Conservation (phyloP, 1,140 invertebrate genomes). For the Whitmania pigra region DNA sequence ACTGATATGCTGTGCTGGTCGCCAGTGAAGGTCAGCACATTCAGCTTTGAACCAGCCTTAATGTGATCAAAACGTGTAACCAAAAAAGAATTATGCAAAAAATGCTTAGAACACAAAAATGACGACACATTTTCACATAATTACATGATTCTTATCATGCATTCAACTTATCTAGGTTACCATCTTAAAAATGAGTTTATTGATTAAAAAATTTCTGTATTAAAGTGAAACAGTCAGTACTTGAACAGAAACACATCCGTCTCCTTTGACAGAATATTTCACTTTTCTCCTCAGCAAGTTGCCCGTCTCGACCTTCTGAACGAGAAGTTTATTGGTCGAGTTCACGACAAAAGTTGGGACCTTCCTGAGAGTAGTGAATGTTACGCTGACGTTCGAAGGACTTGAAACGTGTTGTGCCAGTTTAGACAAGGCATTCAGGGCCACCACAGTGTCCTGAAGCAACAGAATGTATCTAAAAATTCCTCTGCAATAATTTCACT, state of each 20-base stretch:
- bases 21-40: too few relatives aligned
- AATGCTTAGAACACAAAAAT: too few relatives aligned
- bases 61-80: background rate
- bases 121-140: too few relatives aligned
- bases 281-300: constrained; percentile 27
- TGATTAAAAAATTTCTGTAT: too few relatives aligned
- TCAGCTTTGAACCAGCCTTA: too few relatives aligned
- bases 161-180: too few relatives aligned
- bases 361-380: too few relatives aligned
- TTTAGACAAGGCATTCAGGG: constrained; percentile 41
- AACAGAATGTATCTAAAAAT: background rate
- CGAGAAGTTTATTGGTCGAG: constrained; percentile 31
- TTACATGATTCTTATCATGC: too few relatives aligned
- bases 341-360: constrained; percentile 28
- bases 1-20: too few relatives aligned
- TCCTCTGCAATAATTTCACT: too few relatives aligned
- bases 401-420: constrained; percentile 33
- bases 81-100: too few relatives aligned
- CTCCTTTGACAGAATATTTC: constrained; percentile 57
- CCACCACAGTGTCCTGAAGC: constrained; percentile 44
- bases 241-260: constrained; percentile 69
- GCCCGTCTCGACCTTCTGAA: constrained; percentile 25
- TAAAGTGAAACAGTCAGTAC: constrained; percentile 28
- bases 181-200: too few relatives aligned
- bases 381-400: constrained; percentile 19